These are phyloP conservation scores for Rhinoraja longicauda DNA, from an alignment of 2,797 vertebrate genomes.

Conservation along the genomic window DNA sequence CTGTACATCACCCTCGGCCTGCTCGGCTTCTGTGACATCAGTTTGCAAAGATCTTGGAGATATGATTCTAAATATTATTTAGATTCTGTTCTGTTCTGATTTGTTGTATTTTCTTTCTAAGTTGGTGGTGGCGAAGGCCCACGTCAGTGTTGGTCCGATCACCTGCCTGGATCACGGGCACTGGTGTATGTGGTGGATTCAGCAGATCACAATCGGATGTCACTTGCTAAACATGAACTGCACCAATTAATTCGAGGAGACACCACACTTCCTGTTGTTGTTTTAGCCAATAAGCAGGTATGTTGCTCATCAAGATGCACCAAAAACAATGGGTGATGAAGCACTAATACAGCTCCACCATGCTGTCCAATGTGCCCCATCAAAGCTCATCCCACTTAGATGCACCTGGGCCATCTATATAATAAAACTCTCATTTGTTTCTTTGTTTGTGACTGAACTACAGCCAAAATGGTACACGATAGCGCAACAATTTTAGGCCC, in stretches of 20 bases:
- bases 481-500: no score
- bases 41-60: neutral
- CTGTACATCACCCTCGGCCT: neutral
- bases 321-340: neutral
- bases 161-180: constrained; percentile 69
- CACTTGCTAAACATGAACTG: constrained; percentile 72
- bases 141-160: constrained; percentile 74
- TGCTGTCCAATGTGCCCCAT: no score
- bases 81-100: neutral
- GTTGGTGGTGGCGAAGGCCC: constrained; percentile 79
- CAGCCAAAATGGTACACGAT: no score
- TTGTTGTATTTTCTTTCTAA: constrained; percentile 51
- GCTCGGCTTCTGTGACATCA: neutral
- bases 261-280: constrained; percentile 73
- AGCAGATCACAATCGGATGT: constrained; percentile 64
- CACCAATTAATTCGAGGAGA: constrained; percentile 67
- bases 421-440: no score
- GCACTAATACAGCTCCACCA: no score
- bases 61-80: neutral
- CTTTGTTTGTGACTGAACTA: no score
- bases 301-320: constrained; percentile 40
- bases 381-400: no score
- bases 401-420: no score
- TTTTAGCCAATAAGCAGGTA: constrained; percentile 96
- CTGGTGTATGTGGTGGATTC: constrained; percentile 88